Conservation (phyloP, 2,797 vertebrate species). For the Ambastaia sidthimunki region DNA sequence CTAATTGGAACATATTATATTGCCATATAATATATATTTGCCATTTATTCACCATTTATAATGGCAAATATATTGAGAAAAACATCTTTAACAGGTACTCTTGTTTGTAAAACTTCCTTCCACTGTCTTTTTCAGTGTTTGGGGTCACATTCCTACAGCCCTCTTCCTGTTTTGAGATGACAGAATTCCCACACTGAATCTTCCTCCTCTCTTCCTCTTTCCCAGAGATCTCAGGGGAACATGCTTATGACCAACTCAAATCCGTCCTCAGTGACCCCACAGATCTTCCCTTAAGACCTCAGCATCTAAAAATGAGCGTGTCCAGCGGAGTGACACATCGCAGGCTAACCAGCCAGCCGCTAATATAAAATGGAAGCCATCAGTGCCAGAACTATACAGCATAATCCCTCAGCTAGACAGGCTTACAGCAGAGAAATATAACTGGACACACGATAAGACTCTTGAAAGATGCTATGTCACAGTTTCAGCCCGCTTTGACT, state of each 20-base stretch:
- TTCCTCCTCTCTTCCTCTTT: conserved; percentile 39
- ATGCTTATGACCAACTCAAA: conserved; percentile 8
- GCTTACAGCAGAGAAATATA: conserved; percentile 20
- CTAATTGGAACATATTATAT: not conserved
- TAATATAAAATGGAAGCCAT: conserved; percentile 31
- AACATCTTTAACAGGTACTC: conserved; percentile 2
- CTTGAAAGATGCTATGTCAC: not conserved
- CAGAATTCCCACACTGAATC: conserved; percentile 71
- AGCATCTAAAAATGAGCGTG: conserved; percentile 13
- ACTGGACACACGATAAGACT: conserved; percentile 6
- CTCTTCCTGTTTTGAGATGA: conserved; percentile 60
- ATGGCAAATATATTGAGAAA: not conserved
- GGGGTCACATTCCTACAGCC: conserved; percentile 30
- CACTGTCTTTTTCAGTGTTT: conserved; percentile 30
- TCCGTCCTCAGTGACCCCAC: conserved; percentile 11
- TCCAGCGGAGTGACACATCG: conserved; percentile 13
- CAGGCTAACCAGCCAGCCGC: not conserved
- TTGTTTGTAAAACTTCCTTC: conserved; percentile 24
- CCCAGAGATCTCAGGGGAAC: conserved; percentile 44
- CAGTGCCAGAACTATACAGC: conserved; percentile 7
- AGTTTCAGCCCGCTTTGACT: conserved; percentile 6
- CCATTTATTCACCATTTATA: not conserved
- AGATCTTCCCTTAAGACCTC: conserved; percentile 18
- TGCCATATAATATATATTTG: not conserved
- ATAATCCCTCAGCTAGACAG: conserved; percentile 12